Base-by-base conservation (phyloP, 2,113 vertebrate genomes). In the Gavialis gangeticus region DNA sequence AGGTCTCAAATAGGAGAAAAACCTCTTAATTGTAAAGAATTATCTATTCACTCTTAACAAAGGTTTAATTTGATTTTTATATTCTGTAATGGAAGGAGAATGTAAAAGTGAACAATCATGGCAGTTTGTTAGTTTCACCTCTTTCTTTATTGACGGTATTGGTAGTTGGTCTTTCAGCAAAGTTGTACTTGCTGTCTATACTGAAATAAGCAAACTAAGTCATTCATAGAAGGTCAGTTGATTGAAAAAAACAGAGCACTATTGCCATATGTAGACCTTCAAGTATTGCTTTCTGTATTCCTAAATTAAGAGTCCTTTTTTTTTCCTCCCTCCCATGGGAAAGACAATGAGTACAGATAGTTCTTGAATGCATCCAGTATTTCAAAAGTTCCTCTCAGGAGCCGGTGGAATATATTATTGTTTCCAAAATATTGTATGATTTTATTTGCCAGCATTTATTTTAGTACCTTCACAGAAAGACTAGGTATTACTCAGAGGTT, bases 201-300 rank as follows among this genome's bases (percentile, higher is more conserved):
- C 16, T 79, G 21, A 4, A 10, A 0, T 27, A 9, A 82, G 85
- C 28, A 62, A 90, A 71, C 22, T 37, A 57, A 57, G n/a, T 54
- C 19, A n/a, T 82, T 66, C 63, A 56, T 21, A 46, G 46, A 46
- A 46, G 46, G 22, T 66, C 25, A 54, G 46, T 22, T 37, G 27
- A 46, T 46, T 46, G 2, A 46, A 46, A 46, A 46, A 46, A 28
- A 13, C 30, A 22, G 62, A 37, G 25, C 22, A 54, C 80, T 79
- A 55, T 82, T 92, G 90, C 79, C 28, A 1, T 73, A 64, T 87
- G 30, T 85, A 55, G 25, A 80, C 89, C 66, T 92, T 96, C 10
- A 8, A 76, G 6, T 18, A 8, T 82, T 69, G 84, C 87, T 82
- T 89, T 85, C 63, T 83, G 34, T 83, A 28, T 58, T 22, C 6